phyloP scores from a whole-genome alignment of 1,140 invertebrate genomes.

The Atta colombica region DNA sequence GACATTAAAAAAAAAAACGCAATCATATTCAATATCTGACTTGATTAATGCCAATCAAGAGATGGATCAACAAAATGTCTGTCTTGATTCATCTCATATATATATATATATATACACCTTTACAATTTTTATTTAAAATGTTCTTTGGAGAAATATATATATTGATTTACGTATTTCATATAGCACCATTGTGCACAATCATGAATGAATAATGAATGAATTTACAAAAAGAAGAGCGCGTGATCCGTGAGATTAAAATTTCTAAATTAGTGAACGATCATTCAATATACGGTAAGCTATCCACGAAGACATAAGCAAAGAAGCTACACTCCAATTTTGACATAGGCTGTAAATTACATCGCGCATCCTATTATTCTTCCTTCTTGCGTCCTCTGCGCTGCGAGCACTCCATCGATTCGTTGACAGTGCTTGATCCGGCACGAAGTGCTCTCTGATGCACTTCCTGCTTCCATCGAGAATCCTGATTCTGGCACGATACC shows the following conservation, averaged over 20 bases:
- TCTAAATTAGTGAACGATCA: neutral
- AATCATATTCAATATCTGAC: constrained; percentile 20
- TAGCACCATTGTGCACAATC: too few species aligned
- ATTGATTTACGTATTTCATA: neutral
- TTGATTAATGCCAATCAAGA: constrained; percentile 1
- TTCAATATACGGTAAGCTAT: neutral
- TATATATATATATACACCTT: too few species aligned
- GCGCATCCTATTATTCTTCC: constrained; percentile 57
- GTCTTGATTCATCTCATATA: neutral
- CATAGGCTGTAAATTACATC: constrained; percentile 35
- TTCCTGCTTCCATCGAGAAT: constrained; percentile 61
- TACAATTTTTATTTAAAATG: neutral
- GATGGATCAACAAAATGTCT: neutral
- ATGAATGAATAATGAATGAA: neutral
- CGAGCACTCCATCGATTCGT: constrained; percentile 49
- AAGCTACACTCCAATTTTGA: constrained; percentile 24
- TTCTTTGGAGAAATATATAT: neutral
- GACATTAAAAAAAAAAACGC: constrained; percentile 20
- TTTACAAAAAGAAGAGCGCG: neutral
- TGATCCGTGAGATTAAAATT: neutral
- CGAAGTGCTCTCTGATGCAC: constrained; percentile 58
- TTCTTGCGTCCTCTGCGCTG: constrained; percentile 23
- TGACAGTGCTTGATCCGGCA: constrained; percentile 54
- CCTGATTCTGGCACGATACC: constrained; percentile 65
- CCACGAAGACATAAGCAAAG: neutral